Percentiles rank a stretch among this genome's conserved stretches.
phyloP scores from a whole-genome alignment of 2,113 vertebrate species.

The Progne subis region DNA sequence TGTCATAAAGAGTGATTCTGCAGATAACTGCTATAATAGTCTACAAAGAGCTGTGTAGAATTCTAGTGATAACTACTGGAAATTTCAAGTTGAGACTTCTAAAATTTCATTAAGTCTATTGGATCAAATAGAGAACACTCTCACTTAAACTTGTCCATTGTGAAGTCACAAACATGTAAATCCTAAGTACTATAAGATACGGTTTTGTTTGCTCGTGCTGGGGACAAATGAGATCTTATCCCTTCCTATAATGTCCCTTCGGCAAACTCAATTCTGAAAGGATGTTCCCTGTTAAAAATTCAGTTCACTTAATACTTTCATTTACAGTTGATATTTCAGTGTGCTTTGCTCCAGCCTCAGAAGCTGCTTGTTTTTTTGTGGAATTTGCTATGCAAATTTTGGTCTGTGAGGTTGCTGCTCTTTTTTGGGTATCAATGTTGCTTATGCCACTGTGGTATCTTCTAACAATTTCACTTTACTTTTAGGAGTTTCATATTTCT shows the following conservation, averaged over 20 bases:
- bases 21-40: background rate
- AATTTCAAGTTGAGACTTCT: background rate
- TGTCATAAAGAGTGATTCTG: background rate
- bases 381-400: background rate
- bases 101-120: background rate
- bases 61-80: background rate
- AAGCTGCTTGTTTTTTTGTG: background rate
- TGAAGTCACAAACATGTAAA: background rate
- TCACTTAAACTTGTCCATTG: background rate
- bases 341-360: background rate
- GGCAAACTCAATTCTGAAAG: background rate
- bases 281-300: background rate
- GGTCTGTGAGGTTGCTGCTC: background rate
- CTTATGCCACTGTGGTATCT: background rate
- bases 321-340: background rate
- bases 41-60: background rate
- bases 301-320: background rate
- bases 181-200: background rate
- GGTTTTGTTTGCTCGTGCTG: background rate
- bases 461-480: background rate
- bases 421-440: background rate
- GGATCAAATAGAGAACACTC: background rate
- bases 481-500: conserved; percentile 93
- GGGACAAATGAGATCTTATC: background rate
- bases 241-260: background rate